A percentile compares a stretch with the other conserved stretches of the same genome.
These are phyloP conservation scores for Elephantulus edwardii DNA, from an alignment of 2,113 vertebrate species.

Conservation along the genomic window DNA sequence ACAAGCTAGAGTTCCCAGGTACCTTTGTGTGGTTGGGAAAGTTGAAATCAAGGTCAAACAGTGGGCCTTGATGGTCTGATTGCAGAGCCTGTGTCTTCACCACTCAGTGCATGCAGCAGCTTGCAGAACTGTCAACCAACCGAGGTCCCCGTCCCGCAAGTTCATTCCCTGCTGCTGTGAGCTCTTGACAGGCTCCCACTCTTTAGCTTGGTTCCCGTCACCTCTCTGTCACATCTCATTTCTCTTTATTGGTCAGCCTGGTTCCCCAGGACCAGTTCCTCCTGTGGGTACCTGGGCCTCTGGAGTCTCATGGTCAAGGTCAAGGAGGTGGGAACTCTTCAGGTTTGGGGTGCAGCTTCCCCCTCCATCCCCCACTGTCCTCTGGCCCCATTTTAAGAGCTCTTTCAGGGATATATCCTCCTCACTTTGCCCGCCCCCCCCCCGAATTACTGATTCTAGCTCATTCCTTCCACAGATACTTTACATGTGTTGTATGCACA, in stretches of 20 bases:
- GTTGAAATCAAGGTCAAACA: background rate
- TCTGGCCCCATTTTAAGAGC: background rate
- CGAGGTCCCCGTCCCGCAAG: background rate
- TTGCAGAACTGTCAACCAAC: background rate
- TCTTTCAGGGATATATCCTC: background rate
- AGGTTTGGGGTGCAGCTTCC: background rate
- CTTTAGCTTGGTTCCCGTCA: background rate
- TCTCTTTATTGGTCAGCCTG: background rate
- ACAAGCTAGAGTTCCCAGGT: too few relatives aligned
- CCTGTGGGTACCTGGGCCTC: background rate
- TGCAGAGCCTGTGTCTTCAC: background rate
- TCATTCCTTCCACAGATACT: background rate
- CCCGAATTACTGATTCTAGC: background rate
- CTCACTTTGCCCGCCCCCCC: background rate
- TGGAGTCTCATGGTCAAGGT: background rate
- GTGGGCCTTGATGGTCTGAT: background rate
- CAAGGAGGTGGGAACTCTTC: background rate
- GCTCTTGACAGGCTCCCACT: fast-evolving
- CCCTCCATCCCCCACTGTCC: too few relatives aligned
- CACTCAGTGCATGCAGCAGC: background rate
- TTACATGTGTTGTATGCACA: background rate
- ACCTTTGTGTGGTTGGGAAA: too few relatives aligned
- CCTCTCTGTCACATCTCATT: too few relatives aligned
- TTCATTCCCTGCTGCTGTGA: background rate
- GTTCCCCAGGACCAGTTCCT: background rate